A percentile compares a stretch with the other conserved stretches of the same genome.
Evolutionary conservation across 2,113 vertebrate genomes (phyloP).

Genomic region (Rhynchomys soricoides): DNA sequence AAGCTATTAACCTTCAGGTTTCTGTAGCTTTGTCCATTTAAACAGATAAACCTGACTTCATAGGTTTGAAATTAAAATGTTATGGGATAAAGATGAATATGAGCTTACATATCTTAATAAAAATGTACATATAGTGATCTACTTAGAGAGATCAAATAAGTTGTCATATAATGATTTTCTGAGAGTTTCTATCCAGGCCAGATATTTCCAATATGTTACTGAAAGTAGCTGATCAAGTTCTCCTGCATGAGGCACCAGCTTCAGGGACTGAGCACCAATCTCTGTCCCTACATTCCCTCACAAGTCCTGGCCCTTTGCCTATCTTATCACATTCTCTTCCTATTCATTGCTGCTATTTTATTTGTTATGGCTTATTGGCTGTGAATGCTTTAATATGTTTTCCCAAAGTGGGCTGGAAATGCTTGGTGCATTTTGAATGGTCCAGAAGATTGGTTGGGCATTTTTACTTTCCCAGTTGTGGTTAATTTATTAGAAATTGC

Average conservation of each 20-base stretch:
- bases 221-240: background rate
- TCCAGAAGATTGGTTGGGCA: conserved; percentile 22
- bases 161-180: background rate
- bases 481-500: conserved; percentile 52
- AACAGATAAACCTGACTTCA: conserved; percentile 25
- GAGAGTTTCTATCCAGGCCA: background rate
- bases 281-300: accelerated
- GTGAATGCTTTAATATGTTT: conserved; percentile 55
- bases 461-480: conserved; percentile 55
- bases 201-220: background rate
- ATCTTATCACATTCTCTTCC: background rate
- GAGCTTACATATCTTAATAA: background rate
- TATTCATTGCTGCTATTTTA: background rate
- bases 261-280: background rate
- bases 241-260: background rate
- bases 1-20: background rate
- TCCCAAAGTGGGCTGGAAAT: conserved; percentile 58
- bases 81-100: background rate
- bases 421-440: background rate
- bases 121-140: background rate
- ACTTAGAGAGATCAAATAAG: conserved; percentile 14
- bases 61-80: conserved; percentile 9
- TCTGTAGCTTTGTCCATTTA: background rate
- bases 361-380: background rate
- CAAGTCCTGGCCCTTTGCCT: background rate